These are phyloP conservation scores for Nyleta sp. DNA, from an alignment of 2,888 invertebrate genomes.

Conservation along the genomic window DNA sequence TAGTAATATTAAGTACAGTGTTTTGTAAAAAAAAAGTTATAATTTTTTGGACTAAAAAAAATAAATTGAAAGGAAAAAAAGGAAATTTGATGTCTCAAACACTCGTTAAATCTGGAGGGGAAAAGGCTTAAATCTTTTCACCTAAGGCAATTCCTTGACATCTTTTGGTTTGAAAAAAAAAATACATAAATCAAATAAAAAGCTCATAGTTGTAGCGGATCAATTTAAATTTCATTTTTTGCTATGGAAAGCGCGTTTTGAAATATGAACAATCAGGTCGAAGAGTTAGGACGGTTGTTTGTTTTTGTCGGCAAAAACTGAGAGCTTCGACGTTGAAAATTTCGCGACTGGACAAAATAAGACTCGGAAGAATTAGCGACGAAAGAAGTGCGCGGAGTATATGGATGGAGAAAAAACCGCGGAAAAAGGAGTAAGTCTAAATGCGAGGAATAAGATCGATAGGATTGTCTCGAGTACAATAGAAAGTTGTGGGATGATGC, in stretches of 20 bases:
- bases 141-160: no score
- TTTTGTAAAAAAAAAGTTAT: no score
- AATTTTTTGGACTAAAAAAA: no score
- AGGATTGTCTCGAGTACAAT: conserved; percentile 70
- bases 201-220: no score
- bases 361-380: conserved; percentile 39
- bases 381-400: conserved; percentile 30
- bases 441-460: conserved; percentile 68
- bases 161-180: no score
- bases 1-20: no score
- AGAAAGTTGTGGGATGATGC: conserved; percentile 60
- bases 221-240: conserved; percentile 5
- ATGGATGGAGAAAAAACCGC: conserved; percentile 22
- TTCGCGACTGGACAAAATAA: conserved; percentile 32
- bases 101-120: no score
- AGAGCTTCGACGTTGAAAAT: conserved; percentile 39
- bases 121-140: no score
- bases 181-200: no score
- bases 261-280: conserved; percentile 24
- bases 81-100: no score
- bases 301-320: conserved; percentile 10
- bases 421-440: conserved; percentile 59
- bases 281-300: background rate
- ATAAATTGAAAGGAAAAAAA: no score
- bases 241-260: conserved; percentile 4